Base-by-base conservation (phyloP, 1,140 invertebrate species). In the Spodoptera litura region DNA sequence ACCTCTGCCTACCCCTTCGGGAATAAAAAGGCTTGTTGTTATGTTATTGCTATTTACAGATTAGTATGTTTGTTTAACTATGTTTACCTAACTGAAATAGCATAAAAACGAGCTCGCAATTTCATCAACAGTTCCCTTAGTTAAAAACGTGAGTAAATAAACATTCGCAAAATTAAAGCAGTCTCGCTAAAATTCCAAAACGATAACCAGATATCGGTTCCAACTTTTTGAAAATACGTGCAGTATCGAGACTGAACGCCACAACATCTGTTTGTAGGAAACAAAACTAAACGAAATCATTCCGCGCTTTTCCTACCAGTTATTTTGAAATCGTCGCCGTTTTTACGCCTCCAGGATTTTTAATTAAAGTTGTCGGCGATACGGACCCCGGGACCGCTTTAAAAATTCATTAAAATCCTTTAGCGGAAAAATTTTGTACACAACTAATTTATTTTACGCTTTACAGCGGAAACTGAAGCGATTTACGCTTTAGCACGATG, bases 361-460 rank as follows among this genome's bases (percentile, higher is more conserved):
- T 86, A 87, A 87, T 87, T 87, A 87, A 87, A 87, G 70, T 82
- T 83, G 83, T 83, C 78, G 81, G 77, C 78, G 62, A 78, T 79
- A 85, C 80, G 59, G 56, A 15, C 56, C 49, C 73, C 79, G 66
- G 76, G 53, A 55, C 72, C 76, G 81, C 79, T 85, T 85, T 81
- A 82, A 87, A 85, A 87, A 87, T 83, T 85, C 81, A 86, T 82
- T 84, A 80, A 81, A 75, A 72, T 78, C 61, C 59, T 81, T 83
- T 81, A 79, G 64, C 77, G 59, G 58, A 61, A 74, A 75, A 73
- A 58, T 74, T 81, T 64, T 72, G 79, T 80, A 80, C 80, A 83
- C 71, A 80, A 72, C 76, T 80, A 78, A 79, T 82, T 78, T 78
- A 74, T 82, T 80, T 79, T 78, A 49, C 56, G 27, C 66, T 80